These are phyloP conservation scores for Spilosoma lubricipeda DNA, from an alignment of 2,888 invertebrate species.

Conservation along the genomic window DNA sequence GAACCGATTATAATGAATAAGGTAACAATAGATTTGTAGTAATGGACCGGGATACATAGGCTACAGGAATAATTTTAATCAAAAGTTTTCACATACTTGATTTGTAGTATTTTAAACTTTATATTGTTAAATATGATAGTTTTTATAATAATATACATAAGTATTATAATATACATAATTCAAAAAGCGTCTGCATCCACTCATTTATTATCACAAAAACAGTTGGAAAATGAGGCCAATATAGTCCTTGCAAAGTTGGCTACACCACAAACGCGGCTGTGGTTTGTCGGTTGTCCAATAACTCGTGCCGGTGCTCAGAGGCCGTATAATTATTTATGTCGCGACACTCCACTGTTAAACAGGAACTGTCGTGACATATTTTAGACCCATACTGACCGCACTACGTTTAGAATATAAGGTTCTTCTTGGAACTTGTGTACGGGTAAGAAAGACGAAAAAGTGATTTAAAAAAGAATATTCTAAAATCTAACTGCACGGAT, in stretches of 20 bases:
- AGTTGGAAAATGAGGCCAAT: conserved; percentile 30
- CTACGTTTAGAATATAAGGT: conserved; percentile 10
- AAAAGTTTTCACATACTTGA: too few species aligned
- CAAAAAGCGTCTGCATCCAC: not conserved
- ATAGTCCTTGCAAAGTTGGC: conserved; percentile 32
- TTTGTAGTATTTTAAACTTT: too few species aligned
- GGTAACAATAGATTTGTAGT: too few species aligned
- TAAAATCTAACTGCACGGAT: too few species aligned
- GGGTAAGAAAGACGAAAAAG: not conserved
- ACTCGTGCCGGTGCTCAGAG: conserved; percentile 55
- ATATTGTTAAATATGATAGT: not conserved
- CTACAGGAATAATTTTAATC: too few species aligned
- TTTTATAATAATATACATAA: too few species aligned
- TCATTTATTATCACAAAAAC: conserved; percentile 16
- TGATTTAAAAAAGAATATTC: not conserved
- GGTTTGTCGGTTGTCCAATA: conserved; percentile 53
- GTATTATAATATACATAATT: too few species aligned
- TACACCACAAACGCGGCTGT: conserved; percentile 35
- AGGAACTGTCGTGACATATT: conserved; percentile 24
- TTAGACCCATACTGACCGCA: conserved; percentile 20
- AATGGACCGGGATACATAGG: too few species aligned
- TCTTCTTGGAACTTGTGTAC: conserved; percentile 11
- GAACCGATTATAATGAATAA: too few species aligned
- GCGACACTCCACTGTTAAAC: conserved; percentile 27
- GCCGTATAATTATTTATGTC: conserved; percentile 74